Base-by-base conservation (phyloP, 1,140 invertebrate genomes). In the Charaxes varanes region DNA sequence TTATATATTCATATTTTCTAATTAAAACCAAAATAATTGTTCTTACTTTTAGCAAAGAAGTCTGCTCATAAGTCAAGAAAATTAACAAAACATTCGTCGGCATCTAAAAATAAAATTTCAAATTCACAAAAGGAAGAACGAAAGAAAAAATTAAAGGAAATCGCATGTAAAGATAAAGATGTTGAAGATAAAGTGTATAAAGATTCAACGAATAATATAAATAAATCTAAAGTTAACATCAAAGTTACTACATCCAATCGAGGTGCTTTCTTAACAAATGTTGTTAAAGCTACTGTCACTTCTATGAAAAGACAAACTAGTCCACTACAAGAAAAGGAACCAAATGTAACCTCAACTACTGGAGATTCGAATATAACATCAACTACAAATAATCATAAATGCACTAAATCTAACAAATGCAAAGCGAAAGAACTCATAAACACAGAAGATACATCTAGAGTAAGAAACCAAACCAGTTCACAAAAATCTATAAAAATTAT, bases 121-220 rank as follows among this genome's bases (percentile, higher is more conserved):
- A 50, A 54, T 18, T 62, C 60, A 42, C 63, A 71, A 56, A 82
- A 78, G 49, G 74, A 82, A 60, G 69, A 73, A 37, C 60, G 74
- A n/a, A 78, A 67, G 44, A 67, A 53, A 34, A 82, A 68, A 49
- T 51, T 82, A 4, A 71, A 69, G 49, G 70, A 69, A 62, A 60
- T 82, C 41, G 74, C 77, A 14, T 31, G 26, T n/a, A 79, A 82
- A 51, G 54, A 52, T n/a, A 79, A 69, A 50, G 59, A 51, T 27
- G 32, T 48, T 32, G 17, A 32, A 10, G 33, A 22, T 12, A 35
- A 59, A 22, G 22, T 10, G 33, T 13, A 21, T 10, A 47, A 30
- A 48, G 41, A 41, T 8, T 24, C 33, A 23, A 15, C 33, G 12
- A 50, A 36, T 41, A 57, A 46, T 22, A 8, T 18, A 27, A 64